Evolutionary conservation across 2,113 vertebrate genomes (phyloP).

Genomic region (Myiagra hebetior): DNA sequence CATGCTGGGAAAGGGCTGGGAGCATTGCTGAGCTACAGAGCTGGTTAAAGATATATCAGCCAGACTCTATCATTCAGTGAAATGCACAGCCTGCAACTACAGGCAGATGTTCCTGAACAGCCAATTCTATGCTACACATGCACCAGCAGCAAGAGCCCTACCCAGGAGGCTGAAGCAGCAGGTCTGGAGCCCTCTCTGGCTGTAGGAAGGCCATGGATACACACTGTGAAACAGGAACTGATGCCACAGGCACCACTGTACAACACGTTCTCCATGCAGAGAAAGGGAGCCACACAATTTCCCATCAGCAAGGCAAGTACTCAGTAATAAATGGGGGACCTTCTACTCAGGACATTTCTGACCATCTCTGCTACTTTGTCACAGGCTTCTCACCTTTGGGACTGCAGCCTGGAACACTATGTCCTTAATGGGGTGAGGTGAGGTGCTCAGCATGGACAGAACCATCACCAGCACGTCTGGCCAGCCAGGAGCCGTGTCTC

Average conservation of each 20-base stretch:
- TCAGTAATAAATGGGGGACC: neutral
- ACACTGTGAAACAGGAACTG: neutral
- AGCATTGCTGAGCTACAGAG: neutral
- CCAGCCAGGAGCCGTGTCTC: slow-evolving; percentile 60
- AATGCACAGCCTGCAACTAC: neutral
- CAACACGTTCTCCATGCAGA: neutral
- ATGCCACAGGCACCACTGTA: neutral
- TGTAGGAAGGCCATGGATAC: neutral
- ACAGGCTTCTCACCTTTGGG: slow-evolving; percentile 78
- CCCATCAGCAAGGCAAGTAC: neutral
- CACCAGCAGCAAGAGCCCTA: neutral
- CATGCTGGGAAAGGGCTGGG: neutral
- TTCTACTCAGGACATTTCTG: neutral
- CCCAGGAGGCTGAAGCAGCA: neutral
- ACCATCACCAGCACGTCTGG: slow-evolving; percentile 79
- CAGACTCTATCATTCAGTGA: neutral
- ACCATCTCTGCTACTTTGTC: neutral
- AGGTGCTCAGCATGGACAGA: slow-evolving; percentile 85
- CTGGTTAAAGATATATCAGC: neutral
- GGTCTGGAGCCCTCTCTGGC: neutral
- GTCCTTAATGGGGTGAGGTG: slow-evolving; percentile 73
- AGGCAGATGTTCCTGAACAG: neutral
- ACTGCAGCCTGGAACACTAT: slow-evolving; percentile 84
- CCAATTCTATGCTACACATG: neutral
- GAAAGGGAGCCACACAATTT: neutral